A percentile compares a stretch with the other conserved stretches of the same genome.
Conservation (phyloP, 2,888 invertebrate species). For the Drosophila prostipennis region DNA sequence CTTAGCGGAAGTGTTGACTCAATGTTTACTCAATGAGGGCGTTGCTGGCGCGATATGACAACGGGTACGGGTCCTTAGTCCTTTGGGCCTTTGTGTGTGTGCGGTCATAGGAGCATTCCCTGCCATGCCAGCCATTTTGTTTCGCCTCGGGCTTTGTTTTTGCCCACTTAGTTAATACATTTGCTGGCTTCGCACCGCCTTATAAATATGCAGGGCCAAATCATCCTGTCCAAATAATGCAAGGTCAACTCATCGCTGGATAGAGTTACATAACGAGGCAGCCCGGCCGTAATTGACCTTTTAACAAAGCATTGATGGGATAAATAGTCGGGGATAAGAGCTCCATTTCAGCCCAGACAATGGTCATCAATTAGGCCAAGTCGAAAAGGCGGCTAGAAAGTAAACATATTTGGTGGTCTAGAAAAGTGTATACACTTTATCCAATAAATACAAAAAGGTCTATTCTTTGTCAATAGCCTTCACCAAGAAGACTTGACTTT, state of each 20-base stretch:
- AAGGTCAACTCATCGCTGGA: slow-evolving; percentile 53
- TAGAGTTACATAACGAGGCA: slow-evolving; percentile 44
- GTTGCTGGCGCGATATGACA: slow-evolving; percentile 62
- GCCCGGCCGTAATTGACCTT: slow-evolving; percentile 27
- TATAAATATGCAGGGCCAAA: slow-evolving; percentile 68
- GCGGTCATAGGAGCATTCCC: slow-evolving; percentile 53
- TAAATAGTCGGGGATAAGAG: slow-evolving; percentile 15
- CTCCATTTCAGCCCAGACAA: slow-evolving; percentile 34
- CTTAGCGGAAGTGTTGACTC: slow-evolving; percentile 78
- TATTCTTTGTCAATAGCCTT: neutral
- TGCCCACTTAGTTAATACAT: slow-evolving; percentile 58
- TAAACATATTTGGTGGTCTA: slow-evolving; percentile 14
- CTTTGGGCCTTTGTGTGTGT: slow-evolving; percentile 32
- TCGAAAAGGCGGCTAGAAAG: neutral
- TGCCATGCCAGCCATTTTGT: slow-evolving; percentile 53
- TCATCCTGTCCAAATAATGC: slow-evolving; percentile 49
- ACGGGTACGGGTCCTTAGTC: slow-evolving; percentile 19
- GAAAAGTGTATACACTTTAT: neutral
- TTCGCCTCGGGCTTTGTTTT: slow-evolving; percentile 44
- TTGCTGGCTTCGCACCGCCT: slow-evolving; percentile 44
- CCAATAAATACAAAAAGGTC: neutral
- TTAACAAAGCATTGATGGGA: slow-evolving; percentile 26
- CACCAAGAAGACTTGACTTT: no score
- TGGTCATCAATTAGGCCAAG: slow-evolving; percentile 20
- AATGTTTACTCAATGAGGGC: slow-evolving; percentile 80